phyloP scores from a whole-genome alignment of 2,888 invertebrate genomes.

The Apoderus coryli region DNA sequence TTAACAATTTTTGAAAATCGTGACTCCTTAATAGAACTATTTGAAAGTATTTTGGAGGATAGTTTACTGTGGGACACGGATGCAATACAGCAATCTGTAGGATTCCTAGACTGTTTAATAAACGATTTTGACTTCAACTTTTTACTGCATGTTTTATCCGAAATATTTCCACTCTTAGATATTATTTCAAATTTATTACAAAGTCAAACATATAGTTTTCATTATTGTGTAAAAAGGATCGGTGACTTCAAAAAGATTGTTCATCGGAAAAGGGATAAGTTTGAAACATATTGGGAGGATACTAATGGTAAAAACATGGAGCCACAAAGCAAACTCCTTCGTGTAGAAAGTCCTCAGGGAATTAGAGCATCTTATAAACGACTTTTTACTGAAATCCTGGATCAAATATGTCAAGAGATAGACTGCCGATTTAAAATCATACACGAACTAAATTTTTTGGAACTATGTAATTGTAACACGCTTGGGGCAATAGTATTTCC shows the following conservation, averaged over 20 bases:
- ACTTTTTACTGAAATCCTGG: slow-evolving; percentile 6
- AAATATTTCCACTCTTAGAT: slow-evolving; percentile 7
- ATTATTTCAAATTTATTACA: slow-evolving; percentile 13
- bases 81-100: slow-evolving; percentile 10
- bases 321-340: slow-evolving; percentile 2
- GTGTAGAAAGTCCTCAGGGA: slow-evolving; percentile 5
- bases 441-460: slow-evolving; percentile 8
- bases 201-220: slow-evolving; percentile 10
- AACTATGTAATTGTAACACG: slow-evolving; percentile 10
- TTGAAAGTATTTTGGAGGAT: slow-evolving; percentile 14
- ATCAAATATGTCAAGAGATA: slow-evolving; percentile 8
- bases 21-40: slow-evolving; percentile 13
- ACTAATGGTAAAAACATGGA: slow-evolving; percentile 4
- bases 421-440: slow-evolving; percentile 9
- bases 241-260: slow-evolving; percentile 7
- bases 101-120: slow-evolving; percentile 13
- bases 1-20: slow-evolving; percentile 14
- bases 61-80: slow-evolving; percentile 12
- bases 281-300: slow-evolving; percentile 5
- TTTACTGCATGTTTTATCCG: slow-evolving; percentile 10
- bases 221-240: slow-evolving; percentile 10
- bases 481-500: slow-evolving; percentile 7
- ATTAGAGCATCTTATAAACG: slow-evolving; percentile 4
- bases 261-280: slow-evolving; percentile 7
- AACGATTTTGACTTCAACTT: slow-evolving; percentile 15